Base-by-base conservation (phyloP, 2,888 invertebrate genomes). In the Xestia xanthographa region DNA sequence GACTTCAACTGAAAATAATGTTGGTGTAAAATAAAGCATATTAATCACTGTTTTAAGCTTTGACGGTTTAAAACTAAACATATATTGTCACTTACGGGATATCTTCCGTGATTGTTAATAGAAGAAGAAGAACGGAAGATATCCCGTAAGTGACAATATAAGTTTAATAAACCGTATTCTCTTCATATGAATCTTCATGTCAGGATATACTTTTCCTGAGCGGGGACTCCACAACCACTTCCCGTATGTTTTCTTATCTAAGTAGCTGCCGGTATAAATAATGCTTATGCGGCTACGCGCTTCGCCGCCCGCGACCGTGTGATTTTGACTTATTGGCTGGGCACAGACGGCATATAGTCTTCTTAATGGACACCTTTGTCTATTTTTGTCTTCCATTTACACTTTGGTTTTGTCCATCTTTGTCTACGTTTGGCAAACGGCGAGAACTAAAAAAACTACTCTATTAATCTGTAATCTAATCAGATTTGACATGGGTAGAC, bases 241-340 rank as follows among this genome's bases (percentile, higher is more conserved):
- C 53, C 83, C 77, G 85, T 91, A 77, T 89, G 86, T 90, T 87
- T 83, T 68, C 85, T 74, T 72, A 74, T 84, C 86, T 91, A 92
- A 93, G 93, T 92, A 92, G 90, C 93, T 92, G 91, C 89, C 89
- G 91, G 90, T 93, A 93, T 93, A 92, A 95, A 95, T 94, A 94
- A 94, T 92, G 91, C 91, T 80, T 79, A 82, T 70, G 90, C 88
- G 88, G 89, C 92, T 93, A 92, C 92, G 91, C 92, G 95, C 94
- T 91, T 86, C 92, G 89, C 91, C 92, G 94, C 94, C 90, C 86
- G 86, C 87, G 82, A 89, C 88, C 93, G 91, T 92, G 92, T 94
- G 91, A 93, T 93, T 94, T 95, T 95, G 95, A 95, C 93, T 93
- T 94, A 94, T 94, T 93, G 92, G 88, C 90, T 88, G 87, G 66